phyloP scores from a whole-genome alignment of 1,140 invertebrate species.

The Hyles vespertilio region DNA sequence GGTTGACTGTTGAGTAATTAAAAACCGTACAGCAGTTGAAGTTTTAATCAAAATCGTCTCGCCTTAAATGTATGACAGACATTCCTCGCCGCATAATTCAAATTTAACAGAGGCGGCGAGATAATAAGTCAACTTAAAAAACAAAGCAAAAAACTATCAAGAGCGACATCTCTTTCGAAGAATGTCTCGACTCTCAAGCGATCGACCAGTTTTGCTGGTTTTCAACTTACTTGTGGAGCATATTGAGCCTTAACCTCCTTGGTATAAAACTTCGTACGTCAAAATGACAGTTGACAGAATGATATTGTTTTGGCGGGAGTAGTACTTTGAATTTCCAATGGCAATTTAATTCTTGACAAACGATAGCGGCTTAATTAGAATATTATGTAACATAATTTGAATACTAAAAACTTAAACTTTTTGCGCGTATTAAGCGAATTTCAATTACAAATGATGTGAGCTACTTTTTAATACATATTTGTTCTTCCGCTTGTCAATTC shows the following conservation, averaged over 20 bases:
- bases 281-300: background rate
- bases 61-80: constrained; percentile 19
- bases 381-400: too few species aligned
- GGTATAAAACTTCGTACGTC: too few species aligned
- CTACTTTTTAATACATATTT: too few species aligned
- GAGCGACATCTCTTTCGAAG: constrained; percentile 20
- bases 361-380: too few species aligned
- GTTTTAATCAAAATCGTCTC: constrained; percentile 24
- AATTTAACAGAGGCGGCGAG: constrained; percentile 24
- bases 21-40: constrained; percentile 2
- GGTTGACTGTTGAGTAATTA: background rate
- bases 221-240: too few species aligned
- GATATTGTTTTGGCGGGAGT: background rate
- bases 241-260: background rate
- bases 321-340: background rate
- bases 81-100: constrained; percentile 27
- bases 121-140: constrained; percentile 17
- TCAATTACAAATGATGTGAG: too few species aligned
- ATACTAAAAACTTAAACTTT: too few species aligned
- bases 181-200: constrained; percentile 4
- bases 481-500: too few species aligned
- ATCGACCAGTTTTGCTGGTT: background rate
- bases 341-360: constrained; percentile 7
- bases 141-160: constrained; percentile 19
- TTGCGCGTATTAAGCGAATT: too few species aligned